These are phyloP conservation scores for Eubasilissa regina DNA, from an alignment of 1,140 invertebrate genomes.

Conservation along the genomic window DNA sequence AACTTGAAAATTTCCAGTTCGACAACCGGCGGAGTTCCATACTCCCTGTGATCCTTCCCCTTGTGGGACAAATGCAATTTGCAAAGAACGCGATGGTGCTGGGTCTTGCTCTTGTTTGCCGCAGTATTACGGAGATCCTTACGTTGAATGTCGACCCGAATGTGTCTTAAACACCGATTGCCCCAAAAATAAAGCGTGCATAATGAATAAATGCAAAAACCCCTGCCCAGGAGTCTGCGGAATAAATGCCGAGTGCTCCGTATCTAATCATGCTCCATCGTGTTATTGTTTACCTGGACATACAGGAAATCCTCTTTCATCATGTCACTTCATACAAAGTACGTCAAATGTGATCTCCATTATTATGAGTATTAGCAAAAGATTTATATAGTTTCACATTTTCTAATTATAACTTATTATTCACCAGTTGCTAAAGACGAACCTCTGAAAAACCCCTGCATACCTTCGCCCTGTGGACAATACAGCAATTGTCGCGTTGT, in stretches of 20 bases:
- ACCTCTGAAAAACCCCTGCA: slow-evolving; percentile 79
- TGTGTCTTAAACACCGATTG: slow-evolving; percentile 82
- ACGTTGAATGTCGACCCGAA: slow-evolving; percentile 82
- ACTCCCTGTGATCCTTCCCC: slow-evolving; percentile 79
- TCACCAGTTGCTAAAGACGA: slow-evolving; percentile 73
- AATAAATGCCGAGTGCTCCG: slow-evolving; percentile 78
- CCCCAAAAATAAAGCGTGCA: slow-evolving; percentile 75
- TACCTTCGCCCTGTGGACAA: slow-evolving; percentile 86
- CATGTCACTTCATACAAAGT: slow-evolving; percentile 64
- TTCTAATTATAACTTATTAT: slow-evolving; percentile 61
- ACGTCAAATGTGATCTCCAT: neutral
- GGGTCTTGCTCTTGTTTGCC: slow-evolving; percentile 81
- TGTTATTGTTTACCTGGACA: slow-evolving; percentile 79
- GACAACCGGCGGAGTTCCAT: slow-evolving; percentile 66
- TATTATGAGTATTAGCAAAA: slow-evolving; percentile 36
- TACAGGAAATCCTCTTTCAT: slow-evolving; percentile 82
- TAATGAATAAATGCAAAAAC: slow-evolving; percentile 78
- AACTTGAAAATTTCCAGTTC: slow-evolving; percentile 64
- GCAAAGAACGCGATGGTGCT: slow-evolving; percentile 81
- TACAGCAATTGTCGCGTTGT: slow-evolving; percentile 84
- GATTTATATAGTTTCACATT: slow-evolving; percentile 59
- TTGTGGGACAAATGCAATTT: slow-evolving; percentile 87
- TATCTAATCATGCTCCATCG: slow-evolving; percentile 80
- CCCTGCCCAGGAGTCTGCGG: slow-evolving; percentile 78
- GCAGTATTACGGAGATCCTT: slow-evolving; percentile 82